phyloP scores from a whole-genome alignment of 2,113 vertebrate species.

The Brienomyrus brachyistius region DNA sequence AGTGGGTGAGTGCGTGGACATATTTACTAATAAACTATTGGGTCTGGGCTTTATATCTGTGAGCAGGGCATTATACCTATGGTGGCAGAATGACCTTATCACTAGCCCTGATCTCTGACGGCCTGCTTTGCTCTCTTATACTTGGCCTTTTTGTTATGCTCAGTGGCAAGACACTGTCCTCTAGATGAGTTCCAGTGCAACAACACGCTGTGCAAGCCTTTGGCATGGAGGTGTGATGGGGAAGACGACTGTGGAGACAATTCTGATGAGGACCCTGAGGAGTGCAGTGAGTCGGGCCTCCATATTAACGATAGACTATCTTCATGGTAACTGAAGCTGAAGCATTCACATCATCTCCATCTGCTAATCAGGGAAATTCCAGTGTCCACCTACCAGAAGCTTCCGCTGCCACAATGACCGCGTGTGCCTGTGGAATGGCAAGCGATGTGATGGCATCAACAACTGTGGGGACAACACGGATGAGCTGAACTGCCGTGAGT shows the following conservation, averaged over 20 bases:
- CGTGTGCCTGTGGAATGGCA: slow-evolving; percentile 78
- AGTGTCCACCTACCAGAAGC: slow-evolving; percentile 84
- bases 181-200: slow-evolving; percentile 92
- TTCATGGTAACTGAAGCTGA: neutral
- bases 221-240: slow-evolving; percentile 89
- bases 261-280: slow-evolving; percentile 83
- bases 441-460: slow-evolving; percentile 79
- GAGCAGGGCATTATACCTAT: neutral
- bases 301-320: neutral
- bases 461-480: slow-evolving; percentile 88
- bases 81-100: neutral
- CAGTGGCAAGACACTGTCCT: slow-evolving; percentile 77
- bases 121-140: neutral
- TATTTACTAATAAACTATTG: neutral
- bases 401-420: slow-evolving; percentile 93
- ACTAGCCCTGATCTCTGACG: neutral
- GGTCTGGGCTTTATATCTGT: neutral
- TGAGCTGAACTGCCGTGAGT: slow-evolving; percentile 84
- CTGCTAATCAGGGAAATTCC: slow-evolving; percentile 68
- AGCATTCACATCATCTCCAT: neutral
- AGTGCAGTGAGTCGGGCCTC: slow-evolving; percentile 71
- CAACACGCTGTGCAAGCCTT: slow-evolving; percentile 89
- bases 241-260: slow-evolving; percentile 96
- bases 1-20: neutral
- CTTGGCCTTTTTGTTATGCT: neutral